Conservation (phyloP, 30 jellyfish, hydroid and myxozoan genomes). For the Aurelia sp. region DNA sequence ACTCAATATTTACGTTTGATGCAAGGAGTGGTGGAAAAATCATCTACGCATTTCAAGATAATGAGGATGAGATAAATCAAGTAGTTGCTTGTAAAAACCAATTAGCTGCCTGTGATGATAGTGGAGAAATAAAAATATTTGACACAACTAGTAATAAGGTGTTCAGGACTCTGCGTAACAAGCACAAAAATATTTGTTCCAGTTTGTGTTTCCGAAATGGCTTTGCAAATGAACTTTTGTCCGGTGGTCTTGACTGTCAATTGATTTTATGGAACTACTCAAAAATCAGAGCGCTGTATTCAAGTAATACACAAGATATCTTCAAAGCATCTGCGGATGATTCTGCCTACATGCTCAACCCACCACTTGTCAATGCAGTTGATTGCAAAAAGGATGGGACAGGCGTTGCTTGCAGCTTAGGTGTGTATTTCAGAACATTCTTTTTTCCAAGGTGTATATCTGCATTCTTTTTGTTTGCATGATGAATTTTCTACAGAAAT, state of each 20-base stretch:
- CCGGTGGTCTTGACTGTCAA: constrained; percentile 94
- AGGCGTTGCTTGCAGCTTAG: constrained; percentile 76
- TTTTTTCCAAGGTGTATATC: constrained; percentile 1
- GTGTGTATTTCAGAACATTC: constrained; percentile 25
- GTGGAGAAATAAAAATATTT: constrained; percentile 86
- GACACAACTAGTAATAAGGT: constrained; percentile 57
- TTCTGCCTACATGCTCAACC: constrained; percentile 85
- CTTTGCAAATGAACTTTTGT: constrained; percentile 52
- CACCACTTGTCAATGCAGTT: constrained; percentile 84
- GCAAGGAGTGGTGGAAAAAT: constrained; percentile 19
- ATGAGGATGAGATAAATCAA: constrained; percentile 85
- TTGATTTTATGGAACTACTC: constrained; percentile 77
- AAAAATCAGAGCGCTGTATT: constrained; percentile 47
- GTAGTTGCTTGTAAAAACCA: constrained; percentile 23
- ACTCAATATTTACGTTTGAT: constrained; percentile 41
- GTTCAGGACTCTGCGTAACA: constrained; percentile 74
- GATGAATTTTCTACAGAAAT: too few species aligned
- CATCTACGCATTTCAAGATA: constrained; percentile 47
- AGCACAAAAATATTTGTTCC: constrained; percentile 91
- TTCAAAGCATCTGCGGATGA: constrained; percentile 61
- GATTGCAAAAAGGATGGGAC: constrained; percentile 58
- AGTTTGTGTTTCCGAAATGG: constrained; percentile 50
- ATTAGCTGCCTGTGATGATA: constrained; percentile 91
- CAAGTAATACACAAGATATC: constrained; percentile 65
- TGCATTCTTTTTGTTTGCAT: too few species aligned